Conservation (phyloP, 2,113 vertebrate species). For the Nanorana parkeri region DNA sequence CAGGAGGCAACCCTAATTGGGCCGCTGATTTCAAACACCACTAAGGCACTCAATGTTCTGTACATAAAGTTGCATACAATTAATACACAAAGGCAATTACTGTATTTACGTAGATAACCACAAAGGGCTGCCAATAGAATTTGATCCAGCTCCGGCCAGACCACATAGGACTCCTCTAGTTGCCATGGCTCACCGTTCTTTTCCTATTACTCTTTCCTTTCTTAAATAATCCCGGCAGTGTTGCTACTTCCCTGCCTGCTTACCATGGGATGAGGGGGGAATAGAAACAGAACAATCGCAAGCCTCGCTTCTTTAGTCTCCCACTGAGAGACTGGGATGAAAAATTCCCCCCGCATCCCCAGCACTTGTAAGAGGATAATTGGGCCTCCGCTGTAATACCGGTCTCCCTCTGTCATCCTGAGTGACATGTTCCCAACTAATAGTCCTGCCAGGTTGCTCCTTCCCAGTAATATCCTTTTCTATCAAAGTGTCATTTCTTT, state of each 20-base stretch:
- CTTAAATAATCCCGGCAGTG: no score
- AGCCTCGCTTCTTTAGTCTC: rapidly evolving
- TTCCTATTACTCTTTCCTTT: no score
- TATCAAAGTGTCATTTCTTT: constrained; percentile 32
- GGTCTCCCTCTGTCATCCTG: constrained; percentile 35
- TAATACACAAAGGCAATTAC: no score
- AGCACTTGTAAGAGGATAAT: not conserved
- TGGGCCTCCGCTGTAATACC: not conserved
- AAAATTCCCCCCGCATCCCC: not conserved
- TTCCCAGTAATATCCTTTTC: constrained; percentile 42
- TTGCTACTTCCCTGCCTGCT: not conserved
- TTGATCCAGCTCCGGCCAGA: no score
- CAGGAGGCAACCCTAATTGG: no score
- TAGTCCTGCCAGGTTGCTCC: constrained; percentile 21
- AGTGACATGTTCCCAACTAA: constrained; percentile 47
- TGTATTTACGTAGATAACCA: no score
- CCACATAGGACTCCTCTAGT: no score
- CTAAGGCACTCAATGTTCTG: no score
- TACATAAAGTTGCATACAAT: no score
- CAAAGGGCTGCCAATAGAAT: no score
- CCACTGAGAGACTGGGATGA: rapidly evolving
- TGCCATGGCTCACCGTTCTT: no score
- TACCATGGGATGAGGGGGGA: not conserved
- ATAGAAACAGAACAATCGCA: not conserved
- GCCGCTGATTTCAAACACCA: no score